These are phyloP conservation scores for Gymnorhina tibicen DNA, from an alignment of 2,113 vertebrate genomes.

Conservation along the genomic window DNA sequence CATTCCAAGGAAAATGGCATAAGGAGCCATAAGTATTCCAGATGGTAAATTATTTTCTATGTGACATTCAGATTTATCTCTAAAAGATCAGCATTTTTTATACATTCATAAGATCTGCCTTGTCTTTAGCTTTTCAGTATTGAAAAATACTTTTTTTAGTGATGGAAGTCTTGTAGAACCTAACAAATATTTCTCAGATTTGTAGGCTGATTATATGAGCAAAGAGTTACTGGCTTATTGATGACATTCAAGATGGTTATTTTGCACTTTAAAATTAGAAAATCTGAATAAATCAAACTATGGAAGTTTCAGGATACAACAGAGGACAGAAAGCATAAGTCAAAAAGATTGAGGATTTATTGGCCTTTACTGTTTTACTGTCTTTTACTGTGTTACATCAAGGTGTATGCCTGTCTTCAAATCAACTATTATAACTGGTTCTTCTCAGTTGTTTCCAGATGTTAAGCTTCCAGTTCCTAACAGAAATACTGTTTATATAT, in stretches of 20 bases:
- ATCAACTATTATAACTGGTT: not conserved
- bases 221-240: not conserved
- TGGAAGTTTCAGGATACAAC: not conserved
- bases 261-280: not conserved
- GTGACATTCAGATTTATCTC: not conserved
- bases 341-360: not conserved
- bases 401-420: not conserved
- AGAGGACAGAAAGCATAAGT: not conserved
- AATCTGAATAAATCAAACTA: not conserved
- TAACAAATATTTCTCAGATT: not conserved
- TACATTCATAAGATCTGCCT: not conserved
- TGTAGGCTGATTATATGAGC: not conserved
- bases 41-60: conserved; percentile 7
- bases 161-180: not conserved
- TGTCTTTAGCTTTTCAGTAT: not conserved
- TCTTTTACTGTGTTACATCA: not conserved
- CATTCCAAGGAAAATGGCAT: conserved; percentile 29
- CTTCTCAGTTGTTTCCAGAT: not conserved
- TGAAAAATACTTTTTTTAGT: not conserved
- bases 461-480: not conserved
- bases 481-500: not conserved
- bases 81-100: not conserved
- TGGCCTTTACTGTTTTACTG: not conserved
- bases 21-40: not conserved
- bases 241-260: not conserved